phyloP scores from a whole-genome alignment of 1,140 invertebrate genomes.

The Drosophila azteca region DNA sequence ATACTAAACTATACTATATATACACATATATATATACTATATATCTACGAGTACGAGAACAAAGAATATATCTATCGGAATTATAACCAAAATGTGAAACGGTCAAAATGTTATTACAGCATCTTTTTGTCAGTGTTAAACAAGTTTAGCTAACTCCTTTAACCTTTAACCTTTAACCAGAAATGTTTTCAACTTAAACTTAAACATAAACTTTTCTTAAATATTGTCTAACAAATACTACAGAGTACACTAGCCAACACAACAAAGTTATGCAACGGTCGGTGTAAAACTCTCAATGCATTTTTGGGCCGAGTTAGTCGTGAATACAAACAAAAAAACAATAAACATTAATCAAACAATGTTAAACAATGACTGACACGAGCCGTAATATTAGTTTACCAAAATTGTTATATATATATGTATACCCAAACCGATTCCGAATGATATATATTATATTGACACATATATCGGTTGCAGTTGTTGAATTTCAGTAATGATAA shows the following conservation, averaged over 20 bases:
- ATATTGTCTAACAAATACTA: conserved; percentile 18
- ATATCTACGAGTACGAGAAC: too few species aligned
- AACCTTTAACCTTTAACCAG: too few species aligned
- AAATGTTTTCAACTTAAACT: conserved; percentile 23
- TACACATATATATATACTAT: conserved; percentile 18
- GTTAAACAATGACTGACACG: conserved; percentile 46
- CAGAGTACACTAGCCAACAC: conserved; percentile 31
- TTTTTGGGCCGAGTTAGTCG: conserved; percentile 55
- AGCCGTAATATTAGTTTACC: conserved; percentile 54
- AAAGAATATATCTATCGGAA: conserved; percentile 32
- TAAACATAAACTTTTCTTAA: conserved; percentile 21
- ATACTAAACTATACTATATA: conserved; percentile 9
- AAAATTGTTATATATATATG: conserved; percentile 52
- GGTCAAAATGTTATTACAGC: conserved; percentile 36
- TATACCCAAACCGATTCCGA: conserved; percentile 39
- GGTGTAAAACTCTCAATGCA: conserved; percentile 34
- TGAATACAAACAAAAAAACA: neutral
- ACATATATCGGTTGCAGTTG: conserved; percentile 65
- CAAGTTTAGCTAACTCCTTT: conserved; percentile 37
- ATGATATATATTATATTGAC: conserved; percentile 43
- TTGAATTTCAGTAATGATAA: conserved; percentile 70
- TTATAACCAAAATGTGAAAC: conserved; percentile 37
- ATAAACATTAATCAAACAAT: conserved; percentile 31
- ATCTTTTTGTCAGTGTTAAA: conserved; percentile 50
- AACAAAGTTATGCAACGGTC: conserved; percentile 8